Evolutionary conservation across 2,888 invertebrate species (phyloP), one percentile per base, ranked within the genome.

Genomic region (Lingula anatina): DNA sequence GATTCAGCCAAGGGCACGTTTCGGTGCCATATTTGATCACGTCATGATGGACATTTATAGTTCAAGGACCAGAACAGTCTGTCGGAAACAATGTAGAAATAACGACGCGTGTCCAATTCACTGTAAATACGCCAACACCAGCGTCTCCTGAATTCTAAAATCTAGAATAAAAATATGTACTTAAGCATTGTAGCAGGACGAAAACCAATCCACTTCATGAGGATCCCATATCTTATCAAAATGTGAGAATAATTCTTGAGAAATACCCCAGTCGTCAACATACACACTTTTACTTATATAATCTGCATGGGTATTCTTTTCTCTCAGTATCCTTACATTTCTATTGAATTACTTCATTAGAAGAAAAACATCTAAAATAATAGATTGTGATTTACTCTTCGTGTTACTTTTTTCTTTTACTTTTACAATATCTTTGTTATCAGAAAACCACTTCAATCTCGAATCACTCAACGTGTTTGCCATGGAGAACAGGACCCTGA

Each of bases 371-470:
- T 26, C 12, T 1, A 47, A 21, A 1, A 51, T 48, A 24, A 53
- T 21, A 12, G 44, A 28, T 49, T 56, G 51, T 41, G 52, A 48
- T 3, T 54, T 47, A 31, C 2, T 3, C n/a, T 57, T 55, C 46
- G 51, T 55, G 18, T 49, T 51, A 12, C 50, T 55, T 15, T 55
- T 55, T 43, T 41, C 24, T 1, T 48, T 44, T 31, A 56, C 50
- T 3, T 20, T 28, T 5, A 40, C 49, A 36, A 55, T 50, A 18
- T 41, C 49, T 27, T 53, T 44, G 18, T 54, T 57, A 31, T 53
- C 54, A 5, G 51, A 37, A 39, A 55, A 52, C 50, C 53, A 56
- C 45, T 56, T 58, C 2, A 54, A 48, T 21, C 36, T 42, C 7
- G 49, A 43, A 15, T 47, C 49, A 21, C n/a, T 18, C 5, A 57